Base-by-base conservation (phyloP, 2,113 vertebrate genomes). In the Daboia siamensis region DNA sequence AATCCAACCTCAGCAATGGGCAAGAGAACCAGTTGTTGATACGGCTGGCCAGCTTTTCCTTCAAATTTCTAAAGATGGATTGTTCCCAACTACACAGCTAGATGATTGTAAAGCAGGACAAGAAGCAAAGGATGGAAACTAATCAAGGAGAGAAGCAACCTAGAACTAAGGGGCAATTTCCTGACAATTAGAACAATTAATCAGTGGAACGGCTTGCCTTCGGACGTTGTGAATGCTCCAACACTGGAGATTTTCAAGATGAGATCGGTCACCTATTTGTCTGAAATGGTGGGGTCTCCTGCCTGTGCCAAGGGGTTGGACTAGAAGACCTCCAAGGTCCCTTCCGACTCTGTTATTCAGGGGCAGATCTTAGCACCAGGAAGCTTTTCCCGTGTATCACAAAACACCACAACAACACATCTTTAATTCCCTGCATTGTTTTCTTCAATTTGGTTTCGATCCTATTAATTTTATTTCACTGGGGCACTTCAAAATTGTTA, bases 231-330 rank as follows among this genome's bases (percentile, higher is more conserved):
- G 3, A 29, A 0, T 26, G 24, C 3, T 29, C 59, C 59, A 61
- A 1, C 24, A 29, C 59, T 61, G 24, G 59, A 64, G 0, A 1
- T 0, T 12, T 61, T 61, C 1, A 26, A 61, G 26, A 64, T 12
- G 9, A 64, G 3, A 1, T 4, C 12, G 24, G 59, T 29, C 0
- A 12, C 0, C 3, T 3, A 64, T 64, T 64, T 29, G 59, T 64
- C 59, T 12, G 1, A 64, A 64, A 4, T 64, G 3, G 26, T 24
- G 1, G 26, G 10, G 61, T 5, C 0, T n/a, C 29, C 29, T 69
- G 61, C 61, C 4, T 12, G 1, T 29, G 26, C 3, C 3, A 64
- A 3, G 11, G 61, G 61, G 26, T 4, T 64, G 11, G 61, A 64
- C 26, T 64, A n/a, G 61, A 64, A 5, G 61, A n/a, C 26, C 61